phyloP scores from a whole-genome alignment of 2,113 vertebrate species.

The Rhea americana region DNA sequence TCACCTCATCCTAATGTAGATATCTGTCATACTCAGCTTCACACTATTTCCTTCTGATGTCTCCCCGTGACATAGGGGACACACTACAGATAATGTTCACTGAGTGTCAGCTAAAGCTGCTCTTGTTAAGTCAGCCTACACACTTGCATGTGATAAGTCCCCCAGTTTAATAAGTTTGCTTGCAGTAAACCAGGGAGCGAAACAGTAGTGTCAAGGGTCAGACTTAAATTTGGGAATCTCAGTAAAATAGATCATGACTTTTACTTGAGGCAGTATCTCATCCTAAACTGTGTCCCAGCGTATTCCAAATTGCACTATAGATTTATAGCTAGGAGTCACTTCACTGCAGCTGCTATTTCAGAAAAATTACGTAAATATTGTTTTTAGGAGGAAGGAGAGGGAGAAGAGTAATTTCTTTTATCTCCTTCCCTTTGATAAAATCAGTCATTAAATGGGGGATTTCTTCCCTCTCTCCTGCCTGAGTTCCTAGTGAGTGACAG shows the following conservation, averaged over 20 bases:
- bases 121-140: not conserved
- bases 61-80: fast-evolving
- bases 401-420: not conserved
- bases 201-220: not conserved
- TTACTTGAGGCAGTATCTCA: not conserved
- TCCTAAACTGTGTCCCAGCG: not conserved
- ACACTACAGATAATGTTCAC: not conserved
- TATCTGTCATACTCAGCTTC: not conserved
- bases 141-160: not conserved
- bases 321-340: not conserved
- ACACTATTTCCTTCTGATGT: not conserved
- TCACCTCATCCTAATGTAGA: too few species aligned
- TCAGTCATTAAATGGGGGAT: not conserved
- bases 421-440: not conserved
- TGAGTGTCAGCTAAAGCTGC: fast-evolving
- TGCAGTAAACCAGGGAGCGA: not conserved
- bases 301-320: not conserved
- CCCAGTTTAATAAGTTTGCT: not conserved
- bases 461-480: not conserved
- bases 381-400: not conserved
- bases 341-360: not conserved
- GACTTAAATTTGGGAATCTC: not conserved
- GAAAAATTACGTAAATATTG: not conserved
- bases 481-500: not conserved
- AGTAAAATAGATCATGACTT: not conserved